Evolutionary conservation across 2,113 vertebrate genomes (phyloP), one percentile per base, ranked within the genome.

Genomic region (Macaca mulatta): DNA sequence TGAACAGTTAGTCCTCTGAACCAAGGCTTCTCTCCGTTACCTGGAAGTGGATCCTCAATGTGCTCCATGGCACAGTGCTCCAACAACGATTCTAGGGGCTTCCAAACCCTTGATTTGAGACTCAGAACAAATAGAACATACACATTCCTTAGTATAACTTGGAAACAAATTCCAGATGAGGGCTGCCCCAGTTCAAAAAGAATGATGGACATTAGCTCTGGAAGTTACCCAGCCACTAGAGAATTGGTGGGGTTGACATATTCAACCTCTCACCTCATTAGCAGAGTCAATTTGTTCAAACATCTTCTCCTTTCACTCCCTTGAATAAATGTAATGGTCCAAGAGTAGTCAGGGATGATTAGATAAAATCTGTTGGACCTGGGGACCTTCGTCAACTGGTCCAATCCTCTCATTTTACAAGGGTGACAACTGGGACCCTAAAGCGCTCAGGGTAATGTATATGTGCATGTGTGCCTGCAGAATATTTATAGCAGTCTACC

Each of bases 401-500:
- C 59, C 72, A 92, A 35, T 80, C 48, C 27, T 90, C 55, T 94
- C 90, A 83, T 90, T 97, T 95, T 88, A 80, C 22, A 89, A 89
- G 80, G 57, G 72, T 90, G 50, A 93, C 88, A 93, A 30, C 45
- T 87, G 64, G 78, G 84, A 84, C 57, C 64, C n/a, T 27, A 18
- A 80, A 89, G n/a, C n/a, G 52, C 72, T 95, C 77, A 92, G 83
- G 79, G 48, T n/a, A 61, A 70, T 85, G 18, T 74, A 12, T 50
- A 25, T 45, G 32, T 35, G 92, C 14, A 93, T 77, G 74, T 57
- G 61, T 35, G 45, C 40, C 84, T 80, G 61, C 2, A 35, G 89
- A 95, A 95, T 97, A 96, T 97, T 97, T 97, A 97, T 92, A 95
- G 96, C 93, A 59, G 59, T 97, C 87, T 72, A 97, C 96, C 96